Evolutionary conservation across 2,113 vertebrate species (phyloP).

Genomic region (Esox niger): DNA sequence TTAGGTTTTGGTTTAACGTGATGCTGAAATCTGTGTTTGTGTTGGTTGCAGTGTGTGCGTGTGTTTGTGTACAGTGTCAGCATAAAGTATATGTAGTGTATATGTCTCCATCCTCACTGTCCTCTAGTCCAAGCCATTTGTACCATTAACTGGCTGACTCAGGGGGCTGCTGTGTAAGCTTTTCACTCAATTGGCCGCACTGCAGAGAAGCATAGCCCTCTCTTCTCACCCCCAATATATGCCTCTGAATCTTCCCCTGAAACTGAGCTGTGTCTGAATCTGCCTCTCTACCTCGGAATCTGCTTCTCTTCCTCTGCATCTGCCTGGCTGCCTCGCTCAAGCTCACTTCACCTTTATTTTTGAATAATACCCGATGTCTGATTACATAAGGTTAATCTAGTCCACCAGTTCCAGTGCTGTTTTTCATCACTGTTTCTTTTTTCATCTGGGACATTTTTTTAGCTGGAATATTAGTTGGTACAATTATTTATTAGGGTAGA

Average conservation of each 20-base stretch:
- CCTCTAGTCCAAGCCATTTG: background rate
- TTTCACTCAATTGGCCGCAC: conserved; percentile 8
- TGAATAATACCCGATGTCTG: too few species aligned
- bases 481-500: too few species aligned
- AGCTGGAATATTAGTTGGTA: too few species aligned
- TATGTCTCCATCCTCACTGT: background rate
- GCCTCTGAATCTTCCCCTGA: background rate
- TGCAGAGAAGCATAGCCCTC: conserved; percentile 15
- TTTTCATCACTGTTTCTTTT: too few species aligned
- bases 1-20: too few species aligned
- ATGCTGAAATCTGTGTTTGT: conserved; percentile 10
- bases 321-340: too few species aligned
- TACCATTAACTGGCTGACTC: background rate
- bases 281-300: background rate
- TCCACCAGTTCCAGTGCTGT: too few species aligned
- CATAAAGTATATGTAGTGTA: conserved; percentile 1
- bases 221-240: background rate
- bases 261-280: too few species aligned
- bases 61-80: background rate
- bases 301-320: background rate
- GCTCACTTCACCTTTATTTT: too few species aligned
- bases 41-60: conserved; percentile 1
- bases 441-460: too few species aligned
- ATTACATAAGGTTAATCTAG: too few species aligned
- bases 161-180: conserved; percentile 11